Conservation (phyloP, 2,888 invertebrate species). For the Scaptomyza flava region DNA sequence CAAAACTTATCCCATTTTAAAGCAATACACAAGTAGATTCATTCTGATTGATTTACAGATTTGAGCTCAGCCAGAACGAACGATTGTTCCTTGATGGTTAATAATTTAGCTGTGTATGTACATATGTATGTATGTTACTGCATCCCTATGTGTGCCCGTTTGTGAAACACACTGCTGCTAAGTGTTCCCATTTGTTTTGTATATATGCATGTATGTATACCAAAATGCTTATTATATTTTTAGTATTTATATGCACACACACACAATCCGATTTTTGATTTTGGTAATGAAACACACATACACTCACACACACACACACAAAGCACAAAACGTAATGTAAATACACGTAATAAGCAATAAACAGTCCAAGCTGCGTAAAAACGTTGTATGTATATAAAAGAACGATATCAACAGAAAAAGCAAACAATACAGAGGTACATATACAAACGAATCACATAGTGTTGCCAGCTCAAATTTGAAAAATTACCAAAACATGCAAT, state of each 20-base stretch:
- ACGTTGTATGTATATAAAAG: constrained; percentile 11
- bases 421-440: constrained; percentile 5
- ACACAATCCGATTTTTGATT: constrained; percentile 27
- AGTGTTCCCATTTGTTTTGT: constrained; percentile 28
- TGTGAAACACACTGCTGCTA: constrained; percentile 1
- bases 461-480: constrained; percentile 17
- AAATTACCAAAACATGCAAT: constrained; percentile 1
- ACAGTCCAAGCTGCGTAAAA: constrained; percentile 33
- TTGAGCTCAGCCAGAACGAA: not conserved
- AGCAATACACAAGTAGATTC: not conserved
- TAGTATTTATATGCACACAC: constrained; percentile 43
- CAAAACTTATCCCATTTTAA: not conserved
- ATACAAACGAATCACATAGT: constrained; percentile 45
- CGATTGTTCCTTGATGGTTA: not conserved
- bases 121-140: not conserved
- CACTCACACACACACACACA: constrained; percentile 13
- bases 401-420: constrained; percentile 16
- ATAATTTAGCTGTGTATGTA: not conserved
- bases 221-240: constrained; percentile 52
- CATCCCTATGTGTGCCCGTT: not conserved
- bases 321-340: constrained; percentile 43
- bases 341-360: constrained; percentile 59
- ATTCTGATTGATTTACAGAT: no score
- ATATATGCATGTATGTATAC: constrained; percentile 13
- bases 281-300: constrained; percentile 63